Conservation (phyloP, 1,140 invertebrate genomes). For the Drosophila suzukii region DNA sequence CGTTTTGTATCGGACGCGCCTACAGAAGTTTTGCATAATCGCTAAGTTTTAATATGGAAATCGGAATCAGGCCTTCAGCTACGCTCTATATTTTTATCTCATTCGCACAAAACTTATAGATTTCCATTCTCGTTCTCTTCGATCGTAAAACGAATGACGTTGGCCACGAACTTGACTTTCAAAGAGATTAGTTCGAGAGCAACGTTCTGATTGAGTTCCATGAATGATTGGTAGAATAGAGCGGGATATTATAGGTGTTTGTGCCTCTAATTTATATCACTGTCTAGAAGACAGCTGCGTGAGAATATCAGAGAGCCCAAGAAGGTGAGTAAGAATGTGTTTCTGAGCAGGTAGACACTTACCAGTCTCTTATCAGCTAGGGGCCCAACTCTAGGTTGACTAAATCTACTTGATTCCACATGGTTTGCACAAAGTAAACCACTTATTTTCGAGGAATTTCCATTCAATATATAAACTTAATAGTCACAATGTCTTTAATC, state of each 20-base stretch:
- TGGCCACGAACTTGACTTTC: conserved; percentile 36
- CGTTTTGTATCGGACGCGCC: conserved; percentile 6
- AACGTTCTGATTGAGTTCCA: conserved; percentile 2
- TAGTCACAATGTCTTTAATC: no score
- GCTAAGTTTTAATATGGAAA: conserved; percentile 7
- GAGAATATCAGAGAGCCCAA: neutral
- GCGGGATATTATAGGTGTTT: conserved; percentile 10
- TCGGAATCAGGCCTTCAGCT: neutral
- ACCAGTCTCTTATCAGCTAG: conserved; percentile 21
- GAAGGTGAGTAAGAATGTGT: conserved; percentile 8
- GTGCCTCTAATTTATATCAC: conserved; percentile 27
- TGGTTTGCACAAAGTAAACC: conserved; percentile 21
- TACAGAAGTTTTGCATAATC: conserved; percentile 15
- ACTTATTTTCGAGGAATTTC: neutral
- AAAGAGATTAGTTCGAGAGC: neutral
- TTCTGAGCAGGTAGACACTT: conserved; percentile 15
- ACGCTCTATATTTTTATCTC: neutral
- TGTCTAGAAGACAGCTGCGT: conserved; percentile 12
- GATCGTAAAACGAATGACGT: conserved; percentile 30
- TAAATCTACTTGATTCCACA: conserved; percentile 33
- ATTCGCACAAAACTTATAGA: neutral
- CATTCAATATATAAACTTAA: no score
- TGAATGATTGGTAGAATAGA: conserved; percentile 21
- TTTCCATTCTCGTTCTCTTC: neutral
- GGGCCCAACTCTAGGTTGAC: neutral